Evolutionary conservation across 2,797 vertebrate species (phyloP).

Genomic region (Streptopelia turtur): DNA sequence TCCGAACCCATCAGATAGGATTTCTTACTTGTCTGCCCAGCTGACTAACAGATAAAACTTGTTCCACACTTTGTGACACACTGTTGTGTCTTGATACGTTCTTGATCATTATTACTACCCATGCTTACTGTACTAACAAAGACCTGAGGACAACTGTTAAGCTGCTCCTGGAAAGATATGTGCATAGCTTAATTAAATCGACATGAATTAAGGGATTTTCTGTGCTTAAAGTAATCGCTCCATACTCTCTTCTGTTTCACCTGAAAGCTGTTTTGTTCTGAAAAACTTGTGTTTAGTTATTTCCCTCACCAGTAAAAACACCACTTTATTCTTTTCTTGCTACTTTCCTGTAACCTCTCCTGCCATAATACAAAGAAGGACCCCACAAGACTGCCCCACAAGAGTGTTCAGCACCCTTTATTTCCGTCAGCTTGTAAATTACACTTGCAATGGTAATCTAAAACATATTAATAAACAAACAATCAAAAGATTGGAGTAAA

Average conservation of each 20-base stretch:
- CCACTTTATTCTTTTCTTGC: not conserved
- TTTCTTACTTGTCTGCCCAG: conserved; percentile 25
- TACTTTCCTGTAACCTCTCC: not conserved
- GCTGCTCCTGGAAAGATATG: conserved; percentile 25
- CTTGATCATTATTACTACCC: not conserved
- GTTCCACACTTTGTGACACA: not conserved
- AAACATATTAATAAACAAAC: not conserved
- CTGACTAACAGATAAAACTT: not conserved
- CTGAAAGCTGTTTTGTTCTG: not conserved
- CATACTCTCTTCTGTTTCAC: not conserved
- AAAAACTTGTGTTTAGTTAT: not conserved
- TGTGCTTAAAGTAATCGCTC: conserved; percentile 1
- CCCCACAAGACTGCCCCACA: not conserved
- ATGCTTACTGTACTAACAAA: not conserved
- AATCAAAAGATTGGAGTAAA: not conserved
- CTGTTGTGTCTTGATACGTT: not conserved
- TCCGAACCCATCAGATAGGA: not conserved
- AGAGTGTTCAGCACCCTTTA: not conserved
- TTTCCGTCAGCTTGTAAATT: not conserved
- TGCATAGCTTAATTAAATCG: conserved; percentile 19
- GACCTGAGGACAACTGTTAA: not conserved
- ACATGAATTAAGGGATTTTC: conserved; percentile 32
- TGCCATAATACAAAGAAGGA: not conserved
- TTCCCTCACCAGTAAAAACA: not conserved
- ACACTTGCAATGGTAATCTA: not conserved